Base-by-base conservation (phyloP, 2,888 invertebrate genomes). In the Petrophora chlorosata region DNA sequence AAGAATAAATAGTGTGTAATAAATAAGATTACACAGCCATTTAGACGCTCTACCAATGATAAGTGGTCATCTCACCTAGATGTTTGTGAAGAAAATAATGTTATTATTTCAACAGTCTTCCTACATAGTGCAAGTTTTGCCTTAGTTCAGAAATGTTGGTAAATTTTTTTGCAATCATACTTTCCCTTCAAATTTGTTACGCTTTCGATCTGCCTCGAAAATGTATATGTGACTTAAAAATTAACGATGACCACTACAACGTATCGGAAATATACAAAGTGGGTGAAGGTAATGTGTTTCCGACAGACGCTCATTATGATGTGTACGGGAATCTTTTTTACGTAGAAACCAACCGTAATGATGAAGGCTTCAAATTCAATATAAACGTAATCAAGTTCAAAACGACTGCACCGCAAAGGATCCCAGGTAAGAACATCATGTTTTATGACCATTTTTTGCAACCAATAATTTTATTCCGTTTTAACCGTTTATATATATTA, bases 261-360 rank as follows among this genome's bases (percentile, higher is more conserved):
- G 55, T 76, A 1, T 65, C 72, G 0, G 50, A 76, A 17, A 72
- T 67, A 0, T 83, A 82, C 36, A 46, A 75, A 1, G 62, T 82
- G 0, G 77, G 75, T 0, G 70, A 77, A 7, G 77, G 74, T 0
- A 70, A 80, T 13, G 72, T 67, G 0, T 71, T 70, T 30, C 85
- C 87, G 0, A 77, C 78, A 0, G 83, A 87, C 44, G 81, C 83
- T 0, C 85, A 86, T 50, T 86, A 71, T 33, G 87, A 87, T 50
- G 65, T 55, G 0, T 74, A 65, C 15, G 87, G 85, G 0, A 86
- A 87, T 58, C 58, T 87, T 22, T 87, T 88, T 56, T 88, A 71
- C 23, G 81, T 88, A 2, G 73, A 77, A 54, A 70, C 75, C 1
- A 75, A 72, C 15, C 65, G 61, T 36, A 74, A 74, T 30, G 59